These are phyloP conservation scores for Dysidea cf. avara DNA, from an alignment of 37 sponge, comb jelly and placozoan species.

Conservation along the genomic window DNA sequence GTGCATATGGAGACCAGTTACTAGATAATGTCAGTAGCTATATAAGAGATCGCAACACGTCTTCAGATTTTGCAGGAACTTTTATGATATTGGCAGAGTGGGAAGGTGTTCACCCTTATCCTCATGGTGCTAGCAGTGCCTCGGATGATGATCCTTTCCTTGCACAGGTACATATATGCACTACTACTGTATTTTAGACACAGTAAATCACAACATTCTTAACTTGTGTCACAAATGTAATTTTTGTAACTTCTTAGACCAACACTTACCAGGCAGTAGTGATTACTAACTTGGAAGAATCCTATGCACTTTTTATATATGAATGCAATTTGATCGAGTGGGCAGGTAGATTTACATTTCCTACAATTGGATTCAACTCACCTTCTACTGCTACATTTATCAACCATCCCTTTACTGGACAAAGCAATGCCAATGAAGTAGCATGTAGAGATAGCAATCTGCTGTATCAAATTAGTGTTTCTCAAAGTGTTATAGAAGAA, in stretches of 20 bases:
- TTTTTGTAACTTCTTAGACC: slow-evolving; percentile 6
- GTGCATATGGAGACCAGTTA: neutral
- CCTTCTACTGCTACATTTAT: slow-evolving; percentile 13
- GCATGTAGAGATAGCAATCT: slow-evolving; percentile 1
- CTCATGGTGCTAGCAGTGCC: no score
- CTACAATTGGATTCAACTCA: slow-evolving; percentile 25
- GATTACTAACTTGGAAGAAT: slow-evolving; percentile 18
- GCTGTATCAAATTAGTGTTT: no score
- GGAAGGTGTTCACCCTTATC: slow-evolving; percentile 2
- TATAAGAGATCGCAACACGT: neutral
- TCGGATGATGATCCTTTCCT: no score
- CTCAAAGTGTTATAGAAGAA: no score
- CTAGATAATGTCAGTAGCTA: slow-evolving; percentile 24
- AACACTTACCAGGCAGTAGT: slow-evolving; percentile 32
- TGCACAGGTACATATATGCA: no score
- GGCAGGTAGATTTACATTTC: slow-evolving; percentile 8
- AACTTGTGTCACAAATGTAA: no score
- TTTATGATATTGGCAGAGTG: slow-evolving; percentile 61
- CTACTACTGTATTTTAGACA: no score
- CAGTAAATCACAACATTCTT: no score
- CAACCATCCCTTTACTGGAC: slow-evolving; percentile 29
- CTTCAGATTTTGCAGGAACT: slow-evolving; percentile 23
- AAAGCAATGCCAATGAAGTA: neutral
- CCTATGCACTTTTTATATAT: slow-evolving; percentile 36
- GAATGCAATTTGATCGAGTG: slow-evolving; percentile 11